A percentile compares a stretch with the other conserved stretches of the same genome.
Evolutionary conservation across 1,140 invertebrate genomes (phyloP).

Genomic region (Telenomus remus): DNA sequence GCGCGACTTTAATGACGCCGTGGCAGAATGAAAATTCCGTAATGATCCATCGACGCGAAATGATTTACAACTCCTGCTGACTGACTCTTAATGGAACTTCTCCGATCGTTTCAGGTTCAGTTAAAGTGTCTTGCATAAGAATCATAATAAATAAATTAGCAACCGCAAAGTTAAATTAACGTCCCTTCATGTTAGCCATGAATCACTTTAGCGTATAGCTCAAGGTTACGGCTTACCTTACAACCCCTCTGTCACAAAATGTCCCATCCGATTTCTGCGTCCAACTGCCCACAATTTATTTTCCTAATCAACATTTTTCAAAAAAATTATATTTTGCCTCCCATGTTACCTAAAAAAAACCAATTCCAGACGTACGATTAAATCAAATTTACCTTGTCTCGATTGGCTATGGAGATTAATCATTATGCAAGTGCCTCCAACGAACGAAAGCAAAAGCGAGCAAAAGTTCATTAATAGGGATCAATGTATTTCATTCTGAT

Average conservation of each 20-base stretch:
- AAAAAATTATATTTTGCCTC: no score
- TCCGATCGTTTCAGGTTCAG: slow-evolving; percentile 35
- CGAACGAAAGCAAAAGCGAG: slow-evolving; percentile 15
- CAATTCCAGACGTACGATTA: no score
- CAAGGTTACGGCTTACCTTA: slow-evolving; percentile 19
- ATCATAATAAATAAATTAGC: slow-evolving; percentile 49
- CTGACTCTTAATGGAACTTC: slow-evolving; percentile 33
- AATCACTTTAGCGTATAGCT: slow-evolving; percentile 26
- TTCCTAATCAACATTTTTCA: no score
- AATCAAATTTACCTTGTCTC: slow-evolving; percentile 42
- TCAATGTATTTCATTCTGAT: slow-evolving; percentile 21
- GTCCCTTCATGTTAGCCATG: slow-evolving; percentile 34
- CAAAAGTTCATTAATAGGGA: slow-evolving; percentile 14
- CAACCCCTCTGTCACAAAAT: slow-evolving; percentile 7
- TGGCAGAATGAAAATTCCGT: slow-evolving; percentile 48
- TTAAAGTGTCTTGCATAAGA: slow-evolving; percentile 48
- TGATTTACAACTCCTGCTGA: slow-evolving; percentile 49
- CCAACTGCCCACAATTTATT: not conserved
- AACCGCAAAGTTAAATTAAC: slow-evolving; percentile 44
- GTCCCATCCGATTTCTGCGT: not conserved
- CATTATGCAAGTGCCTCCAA: slow-evolving; percentile 23
- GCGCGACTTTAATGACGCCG: slow-evolving; percentile 49
- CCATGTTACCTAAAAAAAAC: no score
- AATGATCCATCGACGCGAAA: slow-evolving; percentile 49
- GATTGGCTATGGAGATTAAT: slow-evolving; percentile 38